These are phyloP conservation scores for Netelia inedita DNA, from an alignment of 2,888 invertebrate genomes.

Conservation along the genomic window DNA sequence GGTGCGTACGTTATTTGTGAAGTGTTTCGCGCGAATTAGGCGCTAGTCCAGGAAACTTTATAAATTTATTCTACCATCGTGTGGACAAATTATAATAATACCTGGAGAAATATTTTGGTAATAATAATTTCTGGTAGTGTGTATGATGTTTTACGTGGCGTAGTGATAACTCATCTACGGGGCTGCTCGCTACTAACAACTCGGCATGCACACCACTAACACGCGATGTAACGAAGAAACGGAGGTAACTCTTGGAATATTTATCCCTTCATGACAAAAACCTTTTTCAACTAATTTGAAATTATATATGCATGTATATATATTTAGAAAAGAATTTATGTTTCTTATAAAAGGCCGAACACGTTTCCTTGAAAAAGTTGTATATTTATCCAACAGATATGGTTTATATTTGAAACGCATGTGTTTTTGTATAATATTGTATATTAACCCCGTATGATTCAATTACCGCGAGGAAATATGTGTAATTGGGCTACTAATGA, in stretches of 20 bases:
- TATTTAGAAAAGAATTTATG: no score
- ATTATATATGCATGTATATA: background rate
- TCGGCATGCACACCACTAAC: no score
- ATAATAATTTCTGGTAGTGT: no score
- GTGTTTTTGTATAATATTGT: background rate
- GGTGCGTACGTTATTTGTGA: no score
- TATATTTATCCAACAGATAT: background rate
- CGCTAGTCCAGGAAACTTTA: no score
- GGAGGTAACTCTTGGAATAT: conserved; percentile 14
- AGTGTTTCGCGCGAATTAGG: no score
- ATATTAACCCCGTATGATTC: background rate
- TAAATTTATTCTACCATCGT: no score
- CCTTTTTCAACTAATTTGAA: background rate
- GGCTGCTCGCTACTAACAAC: no score
- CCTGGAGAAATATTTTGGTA: no score
- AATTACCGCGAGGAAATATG: background rate
- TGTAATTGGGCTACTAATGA: background rate
- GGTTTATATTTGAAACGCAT: background rate
- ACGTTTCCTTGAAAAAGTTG: no score
- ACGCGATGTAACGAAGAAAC: conserved; percentile 24
- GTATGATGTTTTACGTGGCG: background rate
- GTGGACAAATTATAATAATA: no score
- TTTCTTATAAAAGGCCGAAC: no score
- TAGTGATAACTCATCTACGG: background rate
- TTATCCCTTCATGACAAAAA: background rate